Percentiles rank a stretch among this genome's conserved stretches.
Conservation (phyloP, 2,888 invertebrate genomes). For the Polietes domitor region DNA sequence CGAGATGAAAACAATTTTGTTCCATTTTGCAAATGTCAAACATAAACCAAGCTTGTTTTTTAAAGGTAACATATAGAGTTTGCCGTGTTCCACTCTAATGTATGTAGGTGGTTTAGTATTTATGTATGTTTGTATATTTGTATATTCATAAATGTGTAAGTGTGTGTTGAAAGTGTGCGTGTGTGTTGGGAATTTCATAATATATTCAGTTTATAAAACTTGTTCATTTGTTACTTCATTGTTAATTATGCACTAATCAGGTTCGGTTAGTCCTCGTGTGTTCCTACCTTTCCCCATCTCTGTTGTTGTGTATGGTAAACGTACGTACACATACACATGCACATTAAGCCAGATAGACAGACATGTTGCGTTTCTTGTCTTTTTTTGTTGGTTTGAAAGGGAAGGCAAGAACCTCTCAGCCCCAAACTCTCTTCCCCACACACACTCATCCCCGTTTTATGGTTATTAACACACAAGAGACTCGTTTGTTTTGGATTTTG, state of each 20-base stretch:
- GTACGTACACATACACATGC: not conserved
- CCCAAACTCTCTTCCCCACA: not conserved
- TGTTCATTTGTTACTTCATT: constrained; percentile 19
- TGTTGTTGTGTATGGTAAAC: not conserved
- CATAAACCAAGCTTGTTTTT: too few relatives aligned
- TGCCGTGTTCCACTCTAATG: too few relatives aligned
- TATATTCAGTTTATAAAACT: constrained; percentile 19
- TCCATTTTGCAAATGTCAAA: too few relatives aligned
- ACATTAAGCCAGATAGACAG: not conserved
- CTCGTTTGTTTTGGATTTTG: constrained; percentile 22
- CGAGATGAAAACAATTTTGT: too few relatives aligned
- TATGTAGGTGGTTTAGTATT: too few relatives aligned
- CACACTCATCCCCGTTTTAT: not conserved
- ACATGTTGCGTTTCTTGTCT: constrained; percentile 16
- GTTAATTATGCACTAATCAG: constrained; percentile 34
- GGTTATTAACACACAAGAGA: constrained; percentile 23
- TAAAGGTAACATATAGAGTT: too few relatives aligned
- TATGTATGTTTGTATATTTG: too few relatives aligned
- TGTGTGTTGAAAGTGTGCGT: too few relatives aligned
- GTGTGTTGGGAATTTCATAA: too few relatives aligned
- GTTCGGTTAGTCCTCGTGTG: not conserved
- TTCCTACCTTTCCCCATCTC: not conserved
- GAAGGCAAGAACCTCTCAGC: not conserved
- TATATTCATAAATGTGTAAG: too few relatives aligned
- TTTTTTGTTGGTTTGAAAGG: not conserved